Percentiles rank a stretch among this genome's conserved stretches.
Evolutionary conservation across 2,888 invertebrate species (phyloP).

Genomic region (Acronicta psi): DNA sequence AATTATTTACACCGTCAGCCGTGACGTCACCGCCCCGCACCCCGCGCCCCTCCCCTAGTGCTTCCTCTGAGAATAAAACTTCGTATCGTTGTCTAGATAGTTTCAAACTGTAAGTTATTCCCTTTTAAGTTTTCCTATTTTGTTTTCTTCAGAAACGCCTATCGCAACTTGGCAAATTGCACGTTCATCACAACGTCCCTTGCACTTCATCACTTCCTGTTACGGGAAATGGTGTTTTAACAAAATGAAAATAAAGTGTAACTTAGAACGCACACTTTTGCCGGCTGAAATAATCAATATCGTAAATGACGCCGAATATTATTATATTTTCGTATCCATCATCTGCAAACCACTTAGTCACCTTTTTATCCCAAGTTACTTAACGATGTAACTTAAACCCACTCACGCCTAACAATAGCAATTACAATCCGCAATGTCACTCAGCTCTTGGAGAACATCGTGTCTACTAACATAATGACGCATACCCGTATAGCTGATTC

Average conservation of each 20-base stretch:
- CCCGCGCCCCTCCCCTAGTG: conserved; percentile 57
- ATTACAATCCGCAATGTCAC: conserved; percentile 68
- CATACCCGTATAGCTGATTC: conserved; percentile 70
- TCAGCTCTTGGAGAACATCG: conserved; percentile 64
- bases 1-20: conserved; percentile 88
- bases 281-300: neutral
- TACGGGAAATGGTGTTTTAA: neutral
- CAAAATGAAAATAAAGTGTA: neutral
- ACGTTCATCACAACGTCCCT: conserved; percentile 50
- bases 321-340: neutral
- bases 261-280: too few species aligned
- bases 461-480: conserved; percentile 63
- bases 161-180: conserved; percentile 62
- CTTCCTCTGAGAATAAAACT: conserved; percentile 75
- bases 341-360: conserved; percentile 23
- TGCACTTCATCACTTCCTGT: neutral
- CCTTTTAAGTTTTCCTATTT: conserved; percentile 70
- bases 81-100: conserved; percentile 78
- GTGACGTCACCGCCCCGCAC: conserved; percentile 78
- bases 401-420: conserved; percentile 50
- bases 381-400: conserved; percentile 19
- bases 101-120: conserved; percentile 75
- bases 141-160: conserved; percentile 63
- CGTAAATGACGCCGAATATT: conserved; percentile 11
- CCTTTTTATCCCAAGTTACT: conserved; percentile 34